Percentiles rank a stretch among this genome's conserved stretches.
Evolutionary conservation across 2,888 invertebrate genomes (phyloP).

Genomic region (Danaus chrysippus): DNA sequence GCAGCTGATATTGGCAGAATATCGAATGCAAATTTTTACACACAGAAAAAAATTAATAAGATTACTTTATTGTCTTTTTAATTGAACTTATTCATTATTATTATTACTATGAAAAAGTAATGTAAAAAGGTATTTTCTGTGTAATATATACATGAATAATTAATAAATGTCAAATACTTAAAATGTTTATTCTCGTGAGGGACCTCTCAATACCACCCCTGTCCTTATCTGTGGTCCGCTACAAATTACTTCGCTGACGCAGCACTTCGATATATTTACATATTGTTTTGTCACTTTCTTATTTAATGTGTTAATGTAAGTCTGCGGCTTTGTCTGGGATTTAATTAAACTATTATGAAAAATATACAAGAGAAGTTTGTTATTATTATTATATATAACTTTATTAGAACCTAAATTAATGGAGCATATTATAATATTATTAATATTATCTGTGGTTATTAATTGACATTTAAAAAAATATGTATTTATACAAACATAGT

Average conservation of each 20-base stretch:
- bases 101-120: no score
- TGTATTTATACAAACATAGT: not conserved
- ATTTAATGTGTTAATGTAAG: conserved; percentile 28
- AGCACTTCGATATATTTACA: conserved; percentile 72
- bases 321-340: not conserved
- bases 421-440: not conserved
- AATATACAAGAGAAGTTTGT: not conserved
- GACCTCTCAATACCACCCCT: not conserved
- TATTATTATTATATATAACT: not conserved
- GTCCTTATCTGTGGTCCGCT: not conserved
- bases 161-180: not conserved
- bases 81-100: no score
- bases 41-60: no score
- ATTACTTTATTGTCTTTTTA: no score
- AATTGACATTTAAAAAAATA: not conserved
- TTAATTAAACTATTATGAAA: not conserved
- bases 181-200: not conserved
- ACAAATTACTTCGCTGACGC: conserved; percentile 74
- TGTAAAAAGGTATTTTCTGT: no score
- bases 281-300: conserved; percentile 77
- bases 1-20: no score
- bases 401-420: not conserved
- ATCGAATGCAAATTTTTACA: no score
- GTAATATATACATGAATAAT: not conserved
- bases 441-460: not conserved